phyloP scores from a whole-genome alignment of 2,797 vertebrate species.

The Hybognathus amarus region DNA sequence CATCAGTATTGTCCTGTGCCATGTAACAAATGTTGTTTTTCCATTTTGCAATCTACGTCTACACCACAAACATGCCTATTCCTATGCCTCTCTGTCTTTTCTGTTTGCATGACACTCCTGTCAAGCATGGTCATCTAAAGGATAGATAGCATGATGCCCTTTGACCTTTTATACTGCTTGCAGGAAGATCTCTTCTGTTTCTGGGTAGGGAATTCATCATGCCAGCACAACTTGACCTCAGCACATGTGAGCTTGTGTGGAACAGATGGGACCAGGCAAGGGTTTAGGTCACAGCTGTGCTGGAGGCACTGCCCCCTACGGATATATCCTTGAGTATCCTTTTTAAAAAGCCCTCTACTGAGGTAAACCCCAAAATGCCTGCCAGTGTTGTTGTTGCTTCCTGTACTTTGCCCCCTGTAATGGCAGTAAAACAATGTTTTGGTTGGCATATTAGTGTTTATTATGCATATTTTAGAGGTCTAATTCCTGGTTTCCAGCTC shows the following conservation, averaged over 20 bases:
- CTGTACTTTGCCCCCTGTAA: conserved; percentile 31
- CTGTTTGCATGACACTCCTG: not conserved
- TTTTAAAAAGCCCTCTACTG: conserved; percentile 40
- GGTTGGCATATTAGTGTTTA: conserved; percentile 38
- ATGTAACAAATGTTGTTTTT: conserved; percentile 5
- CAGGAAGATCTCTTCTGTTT: conserved; percentile 40
- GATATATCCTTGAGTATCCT: conserved; percentile 46
- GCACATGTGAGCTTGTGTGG: conserved; percentile 40
- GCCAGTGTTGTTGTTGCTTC: conserved; percentile 26
- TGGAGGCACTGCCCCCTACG: conserved; percentile 40
- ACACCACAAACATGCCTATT: not conserved
- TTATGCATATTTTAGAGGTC: conserved; percentile 48
- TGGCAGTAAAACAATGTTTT: conserved; percentile 19
- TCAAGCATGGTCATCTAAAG: conserved; percentile 17
- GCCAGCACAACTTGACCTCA: conserved; percentile 48
- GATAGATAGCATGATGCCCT: conserved; percentile 39
- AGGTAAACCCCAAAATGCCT: conserved; percentile 24
- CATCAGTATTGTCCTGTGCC: not conserved
- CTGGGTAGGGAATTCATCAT: conserved; percentile 65
- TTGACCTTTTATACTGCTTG: conserved; percentile 38
- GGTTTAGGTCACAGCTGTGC: conserved; percentile 54
- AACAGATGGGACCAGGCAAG: conserved; percentile 53
- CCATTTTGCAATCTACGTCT: not conserved
- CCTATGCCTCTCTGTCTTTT: conserved; percentile 1
- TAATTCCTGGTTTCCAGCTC: conserved; percentile 42